These are phyloP conservation scores for Steinernema khuongi DNA, from an alignment of 1,140 invertebrate species.

Conservation along the genomic window DNA sequence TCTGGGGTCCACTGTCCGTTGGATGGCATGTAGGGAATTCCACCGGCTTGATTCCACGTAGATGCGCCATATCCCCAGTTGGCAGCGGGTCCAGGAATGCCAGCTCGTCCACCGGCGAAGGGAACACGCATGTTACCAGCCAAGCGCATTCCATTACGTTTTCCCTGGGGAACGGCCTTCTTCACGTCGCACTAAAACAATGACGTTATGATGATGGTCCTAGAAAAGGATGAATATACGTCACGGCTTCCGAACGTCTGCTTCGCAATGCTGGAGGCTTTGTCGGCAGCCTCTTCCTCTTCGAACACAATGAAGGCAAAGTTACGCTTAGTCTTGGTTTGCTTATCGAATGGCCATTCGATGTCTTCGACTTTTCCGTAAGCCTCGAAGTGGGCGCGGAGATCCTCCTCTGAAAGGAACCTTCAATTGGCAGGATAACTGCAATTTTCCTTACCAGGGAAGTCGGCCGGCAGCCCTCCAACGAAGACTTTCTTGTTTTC, in stretches of 20 bases:
- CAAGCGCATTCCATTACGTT: slow-evolving; percentile 24
- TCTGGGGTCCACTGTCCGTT: slow-evolving; percentile 4
- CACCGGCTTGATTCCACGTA: neutral
- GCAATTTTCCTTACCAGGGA: slow-evolving; percentile 43
- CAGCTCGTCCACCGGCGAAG: neutral
- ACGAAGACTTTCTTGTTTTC: slow-evolving; percentile 59
- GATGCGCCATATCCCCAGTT: neutral
- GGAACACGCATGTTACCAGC: neutral
- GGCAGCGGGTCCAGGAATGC: neutral
- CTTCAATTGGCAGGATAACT: too few species aligned
- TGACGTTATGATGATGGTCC: slow-evolving; percentile 9
- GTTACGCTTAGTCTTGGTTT: slow-evolving; percentile 52
- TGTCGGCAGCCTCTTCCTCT: slow-evolving; percentile 54
- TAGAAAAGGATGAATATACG: slow-evolving; percentile 18
- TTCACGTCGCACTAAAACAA: slow-evolving; percentile 56
- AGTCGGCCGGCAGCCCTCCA: slow-evolving; percentile 54
- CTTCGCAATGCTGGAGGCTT: slow-evolving; percentile 21
- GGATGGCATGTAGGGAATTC: neutral
- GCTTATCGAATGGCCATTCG: slow-evolving; percentile 58
- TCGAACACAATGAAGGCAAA: slow-evolving; percentile 59
- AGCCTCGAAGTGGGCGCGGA: slow-evolving; percentile 53
- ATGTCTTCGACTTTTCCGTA: slow-evolving; percentile 57
- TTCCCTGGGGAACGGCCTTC: slow-evolving; percentile 56
- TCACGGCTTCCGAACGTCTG: slow-evolving; percentile 41
- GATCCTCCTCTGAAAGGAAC: slow-evolving; percentile 51